phyloP scores from a whole-genome alignment of 2,888 invertebrate genomes.

The Poecilus cupreus region DNA sequence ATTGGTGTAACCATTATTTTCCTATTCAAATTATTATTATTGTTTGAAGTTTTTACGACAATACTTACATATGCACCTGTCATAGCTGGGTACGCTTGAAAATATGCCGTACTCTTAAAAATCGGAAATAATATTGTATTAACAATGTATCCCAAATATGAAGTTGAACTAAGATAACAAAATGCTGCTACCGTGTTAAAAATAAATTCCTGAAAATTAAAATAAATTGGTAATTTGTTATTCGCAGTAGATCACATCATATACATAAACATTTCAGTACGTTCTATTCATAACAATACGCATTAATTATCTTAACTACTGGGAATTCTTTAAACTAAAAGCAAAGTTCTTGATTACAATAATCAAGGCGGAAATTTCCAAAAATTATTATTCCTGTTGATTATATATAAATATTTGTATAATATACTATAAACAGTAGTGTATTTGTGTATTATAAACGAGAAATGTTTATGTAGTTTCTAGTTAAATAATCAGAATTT shows the following conservation, averaged over 20 bases:
- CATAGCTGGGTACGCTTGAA: conserved; percentile 91
- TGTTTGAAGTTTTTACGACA: background rate
- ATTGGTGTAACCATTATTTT: too few species aligned
- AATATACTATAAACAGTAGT: too few species aligned
- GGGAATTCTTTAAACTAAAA: background rate
- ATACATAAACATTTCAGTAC: too few species aligned
- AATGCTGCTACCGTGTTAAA: conserved; percentile 87
- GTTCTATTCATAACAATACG: too few species aligned
- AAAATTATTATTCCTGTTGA: too few species aligned
- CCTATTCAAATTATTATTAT: too few species aligned
- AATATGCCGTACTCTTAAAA: conserved; percentile 84
- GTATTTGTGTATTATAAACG: too few species aligned
- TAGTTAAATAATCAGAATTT: too few species aligned
- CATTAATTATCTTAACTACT: background rate
- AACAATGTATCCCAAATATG: conserved; percentile 87
- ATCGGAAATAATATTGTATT: conserved; percentile 85
- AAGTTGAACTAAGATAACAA: conserved; percentile 86
- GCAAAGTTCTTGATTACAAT: too few species aligned
- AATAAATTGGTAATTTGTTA: conserved; percentile 54
- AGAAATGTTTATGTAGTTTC: too few species aligned
- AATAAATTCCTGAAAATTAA: conserved; percentile 81
- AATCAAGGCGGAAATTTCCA: too few species aligned
- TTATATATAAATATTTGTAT: too few species aligned
- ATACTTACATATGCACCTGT: conserved; percentile 88
- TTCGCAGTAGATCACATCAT: background rate